phyloP scores from a whole-genome alignment of 2,888 invertebrate species.

The Drosophila antonietae region DNA sequence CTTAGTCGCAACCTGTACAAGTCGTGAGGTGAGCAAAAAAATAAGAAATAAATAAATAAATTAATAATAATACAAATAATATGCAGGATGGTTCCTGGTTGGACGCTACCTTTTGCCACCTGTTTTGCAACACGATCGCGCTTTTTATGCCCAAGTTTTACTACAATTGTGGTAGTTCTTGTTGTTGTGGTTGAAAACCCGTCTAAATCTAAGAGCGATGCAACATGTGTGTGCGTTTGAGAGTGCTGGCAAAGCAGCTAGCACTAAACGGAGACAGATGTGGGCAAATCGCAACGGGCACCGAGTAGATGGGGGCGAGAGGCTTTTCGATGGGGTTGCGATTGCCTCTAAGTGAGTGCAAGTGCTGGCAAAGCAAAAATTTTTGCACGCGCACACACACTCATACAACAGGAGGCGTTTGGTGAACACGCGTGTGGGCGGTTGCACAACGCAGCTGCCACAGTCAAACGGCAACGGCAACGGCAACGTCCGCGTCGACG shows the following conservation, averaged over 20 bases:
- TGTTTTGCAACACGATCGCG: constrained; percentile 66
- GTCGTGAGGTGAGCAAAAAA: constrained; percentile 42
- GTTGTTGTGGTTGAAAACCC: constrained; percentile 53
- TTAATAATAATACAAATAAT: constrained; percentile 16
- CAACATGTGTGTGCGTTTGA: constrained; percentile 77
- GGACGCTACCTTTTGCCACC: constrained; percentile 48
- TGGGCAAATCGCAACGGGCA: constrained; percentile 44
- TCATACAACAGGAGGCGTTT: constrained; percentile 11
- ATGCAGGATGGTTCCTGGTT: constrained; percentile 60
- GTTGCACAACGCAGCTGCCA: constrained; percentile 70
- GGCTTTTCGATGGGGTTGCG: constrained; percentile 32
- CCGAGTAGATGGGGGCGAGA: constrained; percentile 14
- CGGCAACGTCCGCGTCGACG: constrained; percentile 5
- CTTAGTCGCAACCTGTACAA: constrained; percentile 41
- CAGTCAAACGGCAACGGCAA: constrained; percentile 14
- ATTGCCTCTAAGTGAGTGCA: constrained; percentile 54
- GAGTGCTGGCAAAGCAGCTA: constrained; percentile 69
- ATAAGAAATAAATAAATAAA: too few relatives aligned
- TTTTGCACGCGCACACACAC: constrained; percentile 70
- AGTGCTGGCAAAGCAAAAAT: constrained; percentile 68
- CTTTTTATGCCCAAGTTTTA: constrained; percentile 49
- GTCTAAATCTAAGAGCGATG: constrained; percentile 78
- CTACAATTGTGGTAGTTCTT: constrained; percentile 26
- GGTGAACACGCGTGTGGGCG: constrained; percentile 63
- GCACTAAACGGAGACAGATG: constrained; percentile 70